Evolutionary conservation across 2,113 vertebrate genomes (phyloP).

Genomic region (Eira barbara): DNA sequence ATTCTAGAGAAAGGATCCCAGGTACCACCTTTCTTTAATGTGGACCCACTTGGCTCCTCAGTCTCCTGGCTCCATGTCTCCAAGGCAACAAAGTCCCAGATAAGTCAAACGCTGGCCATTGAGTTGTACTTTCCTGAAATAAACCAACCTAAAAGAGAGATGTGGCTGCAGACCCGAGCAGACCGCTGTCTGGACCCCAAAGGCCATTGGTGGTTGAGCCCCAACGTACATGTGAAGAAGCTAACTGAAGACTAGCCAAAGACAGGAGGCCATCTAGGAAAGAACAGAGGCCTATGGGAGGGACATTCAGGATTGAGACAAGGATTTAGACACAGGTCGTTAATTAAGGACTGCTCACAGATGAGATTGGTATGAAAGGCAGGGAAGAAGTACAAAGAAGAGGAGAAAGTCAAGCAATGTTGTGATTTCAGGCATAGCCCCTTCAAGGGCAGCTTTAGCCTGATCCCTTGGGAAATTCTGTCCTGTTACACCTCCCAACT

Average conservation of each 20-base stretch:
- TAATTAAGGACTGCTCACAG: background rate
- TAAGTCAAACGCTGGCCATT: slow-evolving; percentile 66
- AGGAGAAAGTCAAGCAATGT: background rate
- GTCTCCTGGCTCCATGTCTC: slow-evolving; percentile 78
- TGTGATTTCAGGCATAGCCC: background rate
- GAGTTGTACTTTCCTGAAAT: slow-evolving; percentile 68
- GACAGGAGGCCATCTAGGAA: background rate
- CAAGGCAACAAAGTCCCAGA: slow-evolving; percentile 77
- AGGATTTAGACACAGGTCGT: background rate
- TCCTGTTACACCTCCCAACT: background rate
- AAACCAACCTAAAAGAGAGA: slow-evolving; percentile 70
- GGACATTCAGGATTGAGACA: background rate
- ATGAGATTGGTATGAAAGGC: background rate
- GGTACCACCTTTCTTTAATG: slow-evolving; percentile 72
- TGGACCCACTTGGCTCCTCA: slow-evolving; percentile 75
- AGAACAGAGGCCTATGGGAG: background rate
- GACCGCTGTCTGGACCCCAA: slow-evolving; percentile 57
- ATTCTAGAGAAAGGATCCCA: slow-evolving; percentile 69
- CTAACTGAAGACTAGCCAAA: slow-evolving; percentile 58
- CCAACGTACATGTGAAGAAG: background rate
- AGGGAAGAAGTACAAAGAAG: background rate
- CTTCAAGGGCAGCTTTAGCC: background rate
- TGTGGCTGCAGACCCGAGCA: slow-evolving; percentile 43
- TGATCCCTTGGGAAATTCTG: background rate
- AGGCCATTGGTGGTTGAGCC: slow-evolving; percentile 13